phyloP scores from a whole-genome alignment of 2,797 vertebrate species.

The Halcyon chelicuti region DNA sequence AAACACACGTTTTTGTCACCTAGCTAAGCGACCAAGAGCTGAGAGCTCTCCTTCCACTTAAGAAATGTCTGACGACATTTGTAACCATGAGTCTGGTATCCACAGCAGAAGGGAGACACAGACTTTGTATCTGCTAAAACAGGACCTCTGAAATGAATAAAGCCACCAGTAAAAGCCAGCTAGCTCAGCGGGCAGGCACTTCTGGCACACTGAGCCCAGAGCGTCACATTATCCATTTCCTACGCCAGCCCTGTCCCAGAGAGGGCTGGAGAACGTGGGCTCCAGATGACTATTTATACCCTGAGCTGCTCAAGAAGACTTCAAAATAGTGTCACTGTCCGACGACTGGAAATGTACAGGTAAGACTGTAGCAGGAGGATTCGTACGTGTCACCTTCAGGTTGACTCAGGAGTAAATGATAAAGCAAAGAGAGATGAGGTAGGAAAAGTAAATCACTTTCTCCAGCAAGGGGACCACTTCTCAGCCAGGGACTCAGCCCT shows the following conservation, averaged over 20 bases:
- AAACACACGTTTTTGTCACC: not conserved
- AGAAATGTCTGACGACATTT: not conserved
- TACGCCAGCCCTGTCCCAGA: not conserved
- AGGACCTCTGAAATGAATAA: constrained; percentile 40
- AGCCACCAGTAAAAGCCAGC: constrained; percentile 14
- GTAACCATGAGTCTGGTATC: not conserved
- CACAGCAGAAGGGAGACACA: constrained; percentile 22
- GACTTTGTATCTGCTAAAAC: constrained; percentile 27
- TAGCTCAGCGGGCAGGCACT: constrained; percentile 30
- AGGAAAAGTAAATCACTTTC: not conserved
- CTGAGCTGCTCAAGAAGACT: not conserved
- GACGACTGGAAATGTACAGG: not conserved
- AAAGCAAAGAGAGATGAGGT: not conserved
- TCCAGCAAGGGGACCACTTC: not conserved
- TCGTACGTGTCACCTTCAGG: not conserved
- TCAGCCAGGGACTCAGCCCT: not conserved
- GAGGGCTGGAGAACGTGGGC: accelerated
- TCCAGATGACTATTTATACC: not conserved
- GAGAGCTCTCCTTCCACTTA: not conserved
- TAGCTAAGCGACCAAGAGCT: not conserved
- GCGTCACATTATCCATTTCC: not conserved
- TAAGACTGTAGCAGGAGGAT: accelerated
- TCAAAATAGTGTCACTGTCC: not conserved
- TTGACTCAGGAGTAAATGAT: accelerated
- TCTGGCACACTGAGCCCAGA: not conserved